These are phyloP conservation scores for Hemitrygon akajei DNA, from an alignment of 2,797 vertebrate species.

Conservation along the genomic window DNA sequence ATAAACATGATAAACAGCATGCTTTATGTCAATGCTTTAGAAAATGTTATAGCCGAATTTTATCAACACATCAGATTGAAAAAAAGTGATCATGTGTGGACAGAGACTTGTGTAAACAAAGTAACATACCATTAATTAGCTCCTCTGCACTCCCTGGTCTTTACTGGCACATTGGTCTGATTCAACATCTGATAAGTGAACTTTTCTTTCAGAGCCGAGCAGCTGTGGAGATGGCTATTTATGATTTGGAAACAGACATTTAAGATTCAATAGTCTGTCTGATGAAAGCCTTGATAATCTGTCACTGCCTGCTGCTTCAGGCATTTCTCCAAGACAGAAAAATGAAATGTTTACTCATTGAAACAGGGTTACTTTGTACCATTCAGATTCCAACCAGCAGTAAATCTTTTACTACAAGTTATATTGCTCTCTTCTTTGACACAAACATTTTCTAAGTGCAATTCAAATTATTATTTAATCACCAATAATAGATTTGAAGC, in stretches of 20 bases:
- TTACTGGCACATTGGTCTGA: constrained; percentile 3
- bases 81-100: neutral
- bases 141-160: neutral
- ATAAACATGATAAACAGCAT: neutral
- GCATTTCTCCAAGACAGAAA: constrained; percentile 30
- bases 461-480: constrained; percentile 6
- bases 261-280: constrained; percentile 6
- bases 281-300: constrained; percentile 28
- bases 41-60: neutral
- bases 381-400: neutral
- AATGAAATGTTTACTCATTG: constrained; percentile 33
- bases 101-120: constrained; percentile 13
- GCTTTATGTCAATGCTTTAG: neutral
- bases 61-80: neutral
- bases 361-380: constrained; percentile 25
- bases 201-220: neutral
- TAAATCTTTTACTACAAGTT: neutral
- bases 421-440: neutral
- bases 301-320: constrained; percentile 19
- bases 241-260: constrained; percentile 33
- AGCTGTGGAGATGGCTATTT: constrained; percentile 34
- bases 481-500: neutral
- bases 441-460: neutral
- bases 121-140: constrained; percentile 32
- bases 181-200: constrained; percentile 29